phyloP scores from a whole-genome alignment of 2,888 invertebrate genomes.

The Synanthedon andrenaeformis region DNA sequence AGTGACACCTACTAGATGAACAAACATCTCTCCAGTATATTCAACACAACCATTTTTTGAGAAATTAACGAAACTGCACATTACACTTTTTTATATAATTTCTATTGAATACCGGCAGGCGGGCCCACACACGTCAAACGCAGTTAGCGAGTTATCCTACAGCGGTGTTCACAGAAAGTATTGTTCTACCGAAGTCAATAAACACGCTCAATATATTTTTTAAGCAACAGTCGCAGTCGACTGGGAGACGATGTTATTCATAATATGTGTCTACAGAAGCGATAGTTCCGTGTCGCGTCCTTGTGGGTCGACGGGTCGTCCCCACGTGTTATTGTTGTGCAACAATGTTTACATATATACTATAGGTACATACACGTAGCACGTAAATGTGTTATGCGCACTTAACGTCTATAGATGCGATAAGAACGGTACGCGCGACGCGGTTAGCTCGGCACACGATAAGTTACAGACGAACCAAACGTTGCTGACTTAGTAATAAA shows the following conservation, averaged over 20 bases:
- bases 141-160: slow-evolving; percentile 27
- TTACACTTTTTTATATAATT: slow-evolving; percentile 8
- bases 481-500: slow-evolving; percentile 24
- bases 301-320: slow-evolving; percentile 33
- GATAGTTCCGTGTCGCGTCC: slow-evolving; percentile 39
- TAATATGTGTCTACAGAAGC: not conserved
- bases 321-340: slow-evolving; percentile 64
- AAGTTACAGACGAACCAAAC: slow-evolving; percentile 54
- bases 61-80: slow-evolving; percentile 20
- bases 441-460: slow-evolving; percentile 41
- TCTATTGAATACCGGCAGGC: slow-evolving; percentile 8
- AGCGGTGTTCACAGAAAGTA: slow-evolving; percentile 21
- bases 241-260: not conserved
- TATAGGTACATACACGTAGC: slow-evolving; percentile 42
- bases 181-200: slow-evolving; percentile 18
- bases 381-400: slow-evolving; percentile 36
- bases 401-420: slow-evolving; percentile 36
- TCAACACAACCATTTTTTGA: slow-evolving; percentile 9
- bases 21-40: slow-evolving; percentile 27
- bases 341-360: slow-evolving; percentile 57
- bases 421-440: slow-evolving; percentile 45
- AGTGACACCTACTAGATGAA: slow-evolving; percentile 18
- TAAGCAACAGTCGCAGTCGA: slow-evolving; percentile 10
- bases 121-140: slow-evolving; percentile 21
- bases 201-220: slow-evolving; percentile 25